These are phyloP conservation scores for Myathropa florea DNA, from an alignment of 2,888 invertebrate genomes.

Conservation along the genomic window DNA sequence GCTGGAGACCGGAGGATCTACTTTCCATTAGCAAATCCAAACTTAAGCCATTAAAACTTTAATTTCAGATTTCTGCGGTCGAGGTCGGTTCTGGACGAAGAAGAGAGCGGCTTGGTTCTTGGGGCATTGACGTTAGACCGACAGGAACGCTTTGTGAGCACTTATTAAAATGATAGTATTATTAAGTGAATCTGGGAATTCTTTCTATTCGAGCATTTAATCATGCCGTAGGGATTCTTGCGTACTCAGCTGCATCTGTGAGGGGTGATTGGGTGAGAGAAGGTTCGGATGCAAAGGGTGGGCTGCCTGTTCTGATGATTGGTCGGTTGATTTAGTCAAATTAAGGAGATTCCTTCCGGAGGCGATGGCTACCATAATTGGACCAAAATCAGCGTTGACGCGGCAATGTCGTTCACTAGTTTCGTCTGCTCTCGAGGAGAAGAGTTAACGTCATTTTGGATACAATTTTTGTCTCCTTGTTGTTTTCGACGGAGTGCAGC, in stretches of 20 bases:
- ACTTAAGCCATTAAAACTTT: conserved; percentile 62
- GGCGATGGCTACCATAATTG: neutral
- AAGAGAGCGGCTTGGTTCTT: neutral
- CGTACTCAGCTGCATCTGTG: neutral
- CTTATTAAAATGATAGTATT: conserved; percentile 44
- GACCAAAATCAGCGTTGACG: neutral
- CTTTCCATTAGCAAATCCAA: conserved; percentile 60
- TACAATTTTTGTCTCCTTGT: neutral
- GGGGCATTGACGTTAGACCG: conserved; percentile 14
- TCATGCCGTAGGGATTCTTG: conserved; percentile 21
- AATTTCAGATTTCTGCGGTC: conserved; percentile 51
- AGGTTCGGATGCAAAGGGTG: neutral
- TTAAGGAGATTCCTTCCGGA: neutral
- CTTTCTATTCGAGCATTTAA: neutral
- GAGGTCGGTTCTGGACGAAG: neutral
- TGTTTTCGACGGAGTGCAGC: neutral
- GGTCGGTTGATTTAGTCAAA: conserved; percentile 25
- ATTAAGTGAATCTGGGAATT: conserved; percentile 46
- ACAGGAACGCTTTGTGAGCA: conserved; percentile 11
- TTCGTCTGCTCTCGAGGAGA: neutral
- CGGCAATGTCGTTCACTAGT: neutral
- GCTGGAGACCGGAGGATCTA: conserved; percentile 24
- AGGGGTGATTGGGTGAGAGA: neutral
- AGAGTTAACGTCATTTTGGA: too few species aligned
- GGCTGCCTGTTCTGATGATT: neutral